A percentile compares a stretch with the other conserved stretches of the same genome.
These are phyloP conservation scores for Prochilodus magdalenae DNA, from an alignment of 2,113 vertebrate genomes.

Conservation along the genomic window DNA sequence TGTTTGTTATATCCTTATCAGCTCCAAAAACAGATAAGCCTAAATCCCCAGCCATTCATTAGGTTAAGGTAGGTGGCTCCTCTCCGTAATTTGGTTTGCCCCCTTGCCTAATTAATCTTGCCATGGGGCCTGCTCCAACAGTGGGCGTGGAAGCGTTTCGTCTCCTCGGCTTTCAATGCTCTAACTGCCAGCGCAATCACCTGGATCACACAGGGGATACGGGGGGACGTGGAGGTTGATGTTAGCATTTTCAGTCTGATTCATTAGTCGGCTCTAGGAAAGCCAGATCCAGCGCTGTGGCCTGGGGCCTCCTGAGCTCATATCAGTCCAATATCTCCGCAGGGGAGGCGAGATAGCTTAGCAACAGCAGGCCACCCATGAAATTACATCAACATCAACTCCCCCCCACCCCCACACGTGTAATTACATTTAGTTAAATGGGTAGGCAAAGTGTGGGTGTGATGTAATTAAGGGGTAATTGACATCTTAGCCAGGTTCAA, in stretches of 20 bases:
- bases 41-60: not conserved
- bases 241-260: not conserved
- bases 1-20: not conserved
- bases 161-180: not conserved
- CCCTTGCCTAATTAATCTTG: not conserved
- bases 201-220: not conserved
- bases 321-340: conserved; percentile 50
- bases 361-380: conserved; percentile 72
- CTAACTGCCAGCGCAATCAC: not conserved
- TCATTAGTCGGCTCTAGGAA: not conserved
- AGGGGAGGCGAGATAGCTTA: conserved; percentile 54
- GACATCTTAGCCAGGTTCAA: conserved; percentile 68
- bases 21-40: not conserved
- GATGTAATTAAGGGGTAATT: conserved; percentile 76
- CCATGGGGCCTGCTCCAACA: not conserved
- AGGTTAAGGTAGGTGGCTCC: not conserved
- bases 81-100: not conserved
- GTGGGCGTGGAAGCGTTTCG: not conserved
- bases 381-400: conserved; percentile 79
- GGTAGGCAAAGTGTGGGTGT: conserved; percentile 74
- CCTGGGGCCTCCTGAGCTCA: conserved; percentile 50
- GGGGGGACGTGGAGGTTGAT: not conserved
- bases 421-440: conserved; percentile 78
- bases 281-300: not conserved
- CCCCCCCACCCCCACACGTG: conserved; percentile 49